Conservation (phyloP, 1,140 invertebrate species). For the Anastrepha ludens region DNA sequence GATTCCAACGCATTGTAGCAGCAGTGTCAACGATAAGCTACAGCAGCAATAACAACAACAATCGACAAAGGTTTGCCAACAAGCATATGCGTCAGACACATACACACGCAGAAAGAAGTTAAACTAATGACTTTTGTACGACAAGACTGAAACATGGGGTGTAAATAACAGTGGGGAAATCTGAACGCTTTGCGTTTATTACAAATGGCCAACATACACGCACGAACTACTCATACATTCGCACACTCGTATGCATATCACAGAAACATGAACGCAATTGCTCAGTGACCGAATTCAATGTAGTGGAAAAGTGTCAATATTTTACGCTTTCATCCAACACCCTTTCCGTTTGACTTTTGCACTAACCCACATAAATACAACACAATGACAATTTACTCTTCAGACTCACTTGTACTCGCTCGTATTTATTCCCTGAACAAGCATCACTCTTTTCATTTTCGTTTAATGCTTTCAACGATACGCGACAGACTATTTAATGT, state of each 20-base stretch:
- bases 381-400: background rate
- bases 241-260: background rate
- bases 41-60: background rate
- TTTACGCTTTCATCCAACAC: background rate
- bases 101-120: background rate
- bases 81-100: background rate
- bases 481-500: background rate
- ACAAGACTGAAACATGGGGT: background rate
- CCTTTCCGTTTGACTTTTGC: background rate
- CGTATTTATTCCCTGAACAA: background rate
- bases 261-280: background rate
- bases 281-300: conserved; percentile 47
- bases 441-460: conserved; percentile 7
- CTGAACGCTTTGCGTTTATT: background rate
- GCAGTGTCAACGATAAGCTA: background rate
- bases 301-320: conserved; percentile 31
- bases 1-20: background rate
- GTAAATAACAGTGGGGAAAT: background rate
- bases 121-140: background rate
- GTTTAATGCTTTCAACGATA: background rate
- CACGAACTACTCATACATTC: background rate
- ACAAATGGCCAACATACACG: conserved; percentile 1
- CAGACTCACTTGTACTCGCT: background rate
- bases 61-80: background rate
- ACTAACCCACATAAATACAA: background rate